Conservation (phyloP, 2,113 vertebrate species). For the Neolamprologus tretocephalus region DNA sequence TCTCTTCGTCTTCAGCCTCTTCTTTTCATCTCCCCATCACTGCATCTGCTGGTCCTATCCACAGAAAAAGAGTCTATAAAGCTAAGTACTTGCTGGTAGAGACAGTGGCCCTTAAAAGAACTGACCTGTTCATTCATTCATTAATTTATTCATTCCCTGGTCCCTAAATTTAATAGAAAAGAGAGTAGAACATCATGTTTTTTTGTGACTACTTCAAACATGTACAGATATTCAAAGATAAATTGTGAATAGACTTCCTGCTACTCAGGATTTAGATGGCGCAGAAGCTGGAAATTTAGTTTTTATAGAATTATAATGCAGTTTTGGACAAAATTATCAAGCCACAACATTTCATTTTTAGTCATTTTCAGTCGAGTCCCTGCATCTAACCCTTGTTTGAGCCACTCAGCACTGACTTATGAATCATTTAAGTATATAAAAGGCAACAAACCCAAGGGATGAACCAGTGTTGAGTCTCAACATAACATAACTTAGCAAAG, state of each 20-base stretch:
- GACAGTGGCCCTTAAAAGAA: constrained; percentile 11
- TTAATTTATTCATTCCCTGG: neutral
- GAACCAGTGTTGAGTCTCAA: neutral
- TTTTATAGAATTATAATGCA: neutral
- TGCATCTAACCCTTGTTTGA: neutral
- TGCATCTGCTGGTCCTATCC: constrained; percentile 1
- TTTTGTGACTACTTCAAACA: neutral
- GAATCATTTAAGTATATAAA: neutral
- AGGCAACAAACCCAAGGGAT: neutral
- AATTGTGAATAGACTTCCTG: neutral
- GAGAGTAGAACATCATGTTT: neutral
- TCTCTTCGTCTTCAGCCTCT: neutral
- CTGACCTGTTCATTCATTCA: constrained; percentile 21
- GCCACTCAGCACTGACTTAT: neutral
- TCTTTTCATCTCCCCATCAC: constrained; percentile 14
- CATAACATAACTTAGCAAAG: neutral
- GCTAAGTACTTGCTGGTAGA: constrained; percentile 29
- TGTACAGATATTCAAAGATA: neutral
- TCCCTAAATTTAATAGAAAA: neutral
- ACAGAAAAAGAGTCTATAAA: neutral
- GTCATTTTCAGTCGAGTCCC: neutral
- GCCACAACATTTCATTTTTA: neutral
- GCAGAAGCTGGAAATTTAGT: neutral
- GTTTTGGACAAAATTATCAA: neutral
- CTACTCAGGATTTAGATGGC: neutral